These are phyloP conservation scores for Drosophila tsacasi DNA, from an alignment of 1,140 invertebrate genomes.

Conservation along the genomic window DNA sequence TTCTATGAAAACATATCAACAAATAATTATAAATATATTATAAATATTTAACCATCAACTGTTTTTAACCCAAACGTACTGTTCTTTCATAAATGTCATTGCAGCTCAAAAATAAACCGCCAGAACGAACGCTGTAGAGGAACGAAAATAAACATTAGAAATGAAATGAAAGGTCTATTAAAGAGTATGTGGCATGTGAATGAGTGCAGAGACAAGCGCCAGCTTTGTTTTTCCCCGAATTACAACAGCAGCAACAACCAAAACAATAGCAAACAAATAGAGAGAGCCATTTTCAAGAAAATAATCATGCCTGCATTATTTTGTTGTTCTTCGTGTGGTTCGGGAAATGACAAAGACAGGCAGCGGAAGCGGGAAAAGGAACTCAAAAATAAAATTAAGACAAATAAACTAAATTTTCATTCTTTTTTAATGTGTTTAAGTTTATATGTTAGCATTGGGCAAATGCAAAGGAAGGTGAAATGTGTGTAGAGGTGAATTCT, in stretches of 20 bases:
- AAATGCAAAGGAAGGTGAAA: slow-evolving; percentile 27
- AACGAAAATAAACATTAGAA: slow-evolving; percentile 30
- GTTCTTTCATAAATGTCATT: slow-evolving; percentile 37
- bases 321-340: neutral
- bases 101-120: slow-evolving; percentile 42
- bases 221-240: slow-evolving; percentile 41
- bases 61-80: slow-evolving; percentile 1
- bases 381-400: slow-evolving; percentile 42
- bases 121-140: neutral
- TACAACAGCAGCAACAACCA: slow-evolving; percentile 23
- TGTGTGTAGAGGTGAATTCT: slow-evolving; percentile 2
- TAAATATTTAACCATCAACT: neutral
- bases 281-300: slow-evolving; percentile 43
- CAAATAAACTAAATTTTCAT: slow-evolving; percentile 19
- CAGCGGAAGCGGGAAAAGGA: slow-evolving; percentile 44
- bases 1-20: neutral
- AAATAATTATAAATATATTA: neutral
- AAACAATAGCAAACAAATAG: slow-evolving; percentile 45
- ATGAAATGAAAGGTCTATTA: slow-evolving; percentile 36
- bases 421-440: slow-evolving; percentile 30
- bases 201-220: slow-evolving; percentile 41
- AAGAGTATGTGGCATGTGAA: slow-evolving; percentile 45
- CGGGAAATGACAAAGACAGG: slow-evolving; percentile 48
- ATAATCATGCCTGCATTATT: slow-evolving; percentile 35
- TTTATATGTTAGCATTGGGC: slow-evolving; percentile 13